Conservation (phyloP, 2,113 vertebrate genomes). For the Rhadina sibilatrix region DNA sequence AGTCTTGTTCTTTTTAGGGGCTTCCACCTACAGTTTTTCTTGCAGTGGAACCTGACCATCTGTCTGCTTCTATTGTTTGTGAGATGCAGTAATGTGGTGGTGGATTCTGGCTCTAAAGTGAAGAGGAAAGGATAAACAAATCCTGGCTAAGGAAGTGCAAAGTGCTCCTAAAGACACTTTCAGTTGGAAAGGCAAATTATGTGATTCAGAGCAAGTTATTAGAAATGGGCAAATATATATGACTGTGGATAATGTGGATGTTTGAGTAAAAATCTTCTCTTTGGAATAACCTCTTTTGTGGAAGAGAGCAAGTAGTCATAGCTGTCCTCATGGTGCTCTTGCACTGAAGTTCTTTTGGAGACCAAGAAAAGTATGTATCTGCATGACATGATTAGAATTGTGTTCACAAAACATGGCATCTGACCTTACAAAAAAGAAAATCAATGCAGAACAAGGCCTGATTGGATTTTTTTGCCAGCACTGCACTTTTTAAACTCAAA, state of each 20-base stretch:
- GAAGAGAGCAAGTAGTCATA: background rate
- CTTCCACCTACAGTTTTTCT: background rate
- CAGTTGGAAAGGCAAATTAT: background rate
- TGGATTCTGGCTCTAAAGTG: background rate
- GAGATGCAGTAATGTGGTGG: background rate
- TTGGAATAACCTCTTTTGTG: background rate
- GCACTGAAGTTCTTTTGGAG: background rate
- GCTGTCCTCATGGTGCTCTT: background rate
- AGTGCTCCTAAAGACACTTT: background rate
- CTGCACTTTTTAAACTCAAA: background rate
- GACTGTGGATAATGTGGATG: background rate
- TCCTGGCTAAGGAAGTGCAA: background rate
- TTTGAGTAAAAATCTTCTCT: background rate
- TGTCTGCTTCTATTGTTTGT: background rate
- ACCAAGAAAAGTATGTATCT: background rate
- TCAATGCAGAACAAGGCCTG: background rate
- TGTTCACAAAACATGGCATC: background rate
- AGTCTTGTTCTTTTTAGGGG: background rate
- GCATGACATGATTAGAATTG: background rate
- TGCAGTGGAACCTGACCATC: background rate
- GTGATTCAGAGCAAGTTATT: background rate
- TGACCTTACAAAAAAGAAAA: conserved; percentile 6
- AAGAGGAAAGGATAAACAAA: background rate
- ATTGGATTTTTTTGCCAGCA: background rate
- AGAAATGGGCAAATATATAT: background rate